Base-by-base conservation (phyloP, 2,888 invertebrate species). In the Eupeodes luniger region DNA sequence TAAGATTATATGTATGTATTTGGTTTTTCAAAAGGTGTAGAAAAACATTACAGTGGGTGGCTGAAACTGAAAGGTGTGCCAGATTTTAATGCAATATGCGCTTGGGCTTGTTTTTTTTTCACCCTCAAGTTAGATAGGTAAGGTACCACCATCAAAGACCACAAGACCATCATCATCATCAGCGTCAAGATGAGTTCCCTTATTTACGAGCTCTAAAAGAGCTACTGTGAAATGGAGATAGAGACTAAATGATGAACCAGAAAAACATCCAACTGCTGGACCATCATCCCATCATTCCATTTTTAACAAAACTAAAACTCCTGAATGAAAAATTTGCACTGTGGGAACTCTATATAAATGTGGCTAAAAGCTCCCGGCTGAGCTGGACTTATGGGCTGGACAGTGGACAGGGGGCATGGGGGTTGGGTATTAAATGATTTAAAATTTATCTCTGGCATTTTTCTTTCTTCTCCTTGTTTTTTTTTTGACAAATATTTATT, bases 81-180 rank as follows among this genome's bases (percentile, higher is more conserved):
- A 70, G 72, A 72, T 80, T 67, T 80, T 67, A 83, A 80, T 83
- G 86, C 86, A 87, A 76, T 83, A 80, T 72, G 83, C 79, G 75
- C 83, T 83, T 79, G 75, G 70, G 79, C 69, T 86, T 83, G 79
- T 70, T 82, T 75, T 86, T 78, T 47, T 14, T 19, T 19, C 66
- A 40, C 9, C 51, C 6, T 27, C 27, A 27, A 27, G 27, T 27
- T 27, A 27, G 27, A 2, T 2, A 27, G 27, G 27, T 27, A 27
- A 27, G 27, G 27, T 27, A 27, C 19, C n/a, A 11, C 53, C 70
- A 70, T 9, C 62, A 16, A 11, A 64, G 34, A 69, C 69, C n/a
- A 9, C 36, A 34, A n/a, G n/a, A 53, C 27, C 70, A 70, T 57
- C 44, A 70, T 57, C 49, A 80, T 61, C 76, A 78, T 36, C 47